Conservation (phyloP, 2,888 invertebrate genomes). For the Tiphia femorata region DNA sequence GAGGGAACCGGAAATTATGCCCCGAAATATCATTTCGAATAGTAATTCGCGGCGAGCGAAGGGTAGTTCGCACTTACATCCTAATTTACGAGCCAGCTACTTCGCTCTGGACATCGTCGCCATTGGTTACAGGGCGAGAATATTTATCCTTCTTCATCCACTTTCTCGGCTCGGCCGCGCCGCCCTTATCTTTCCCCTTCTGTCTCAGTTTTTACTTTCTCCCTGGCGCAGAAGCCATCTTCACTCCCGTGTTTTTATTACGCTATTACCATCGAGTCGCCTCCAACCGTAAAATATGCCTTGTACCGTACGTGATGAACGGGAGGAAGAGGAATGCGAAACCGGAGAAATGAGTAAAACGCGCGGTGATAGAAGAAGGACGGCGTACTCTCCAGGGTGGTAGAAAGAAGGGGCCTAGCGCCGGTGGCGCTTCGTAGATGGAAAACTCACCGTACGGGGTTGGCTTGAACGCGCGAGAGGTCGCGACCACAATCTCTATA, state of each 20-base stretch:
- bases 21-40: slow-evolving; percentile 33
- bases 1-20: slow-evolving; percentile 5
- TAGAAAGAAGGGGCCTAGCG: slow-evolving; percentile 40
- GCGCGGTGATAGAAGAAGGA: background rate
- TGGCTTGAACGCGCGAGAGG: slow-evolving; percentile 43
- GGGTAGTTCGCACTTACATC: slow-evolving; percentile 13
- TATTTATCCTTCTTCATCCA: too few species aligned
- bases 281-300: slow-evolving; percentile 48
- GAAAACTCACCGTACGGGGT: slow-evolving; percentile 45
- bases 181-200: slow-evolving; percentile 12
- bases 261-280: slow-evolving; percentile 47
- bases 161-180: too few species aligned
- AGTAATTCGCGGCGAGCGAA: slow-evolving; percentile 28
- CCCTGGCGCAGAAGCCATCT: slow-evolving; percentile 44
- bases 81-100: slow-evolving; percentile 40
- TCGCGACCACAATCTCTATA: slow-evolving; percentile 66
- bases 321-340: slow-evolving; percentile 32
- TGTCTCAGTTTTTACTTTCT: slow-evolving; percentile 11
- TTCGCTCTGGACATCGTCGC: slow-evolving; percentile 28
- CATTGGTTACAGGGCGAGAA: slow-evolving; percentile 41
- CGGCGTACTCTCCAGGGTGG: slow-evolving; percentile 4
- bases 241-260: slow-evolving; percentile 54
- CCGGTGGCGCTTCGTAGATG: too few species aligned
- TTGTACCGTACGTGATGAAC: slow-evolving; percentile 39
- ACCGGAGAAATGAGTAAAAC: slow-evolving; percentile 15